Conservation (phyloP, 1,140 invertebrate species). For the Plutomurus gul region DNA sequence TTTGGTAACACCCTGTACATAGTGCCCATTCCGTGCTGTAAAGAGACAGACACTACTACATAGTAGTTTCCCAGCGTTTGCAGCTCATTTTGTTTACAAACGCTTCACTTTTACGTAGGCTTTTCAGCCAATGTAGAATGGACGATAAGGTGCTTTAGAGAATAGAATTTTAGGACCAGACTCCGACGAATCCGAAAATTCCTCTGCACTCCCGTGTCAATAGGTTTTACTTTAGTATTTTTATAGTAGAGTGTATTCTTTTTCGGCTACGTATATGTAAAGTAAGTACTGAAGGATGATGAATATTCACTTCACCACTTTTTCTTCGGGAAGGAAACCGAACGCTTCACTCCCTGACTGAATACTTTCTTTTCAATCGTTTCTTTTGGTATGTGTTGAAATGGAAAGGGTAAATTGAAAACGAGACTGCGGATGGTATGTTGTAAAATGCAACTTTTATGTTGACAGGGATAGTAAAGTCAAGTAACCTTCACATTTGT, state of each 20-base stretch:
- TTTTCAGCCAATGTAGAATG: too few relatives aligned
- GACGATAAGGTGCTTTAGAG: too few relatives aligned
- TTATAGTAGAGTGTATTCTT: neutral
- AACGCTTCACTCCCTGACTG: neutral
- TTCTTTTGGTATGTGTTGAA: neutral
- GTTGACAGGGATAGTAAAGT: slow-evolving; percentile 15
- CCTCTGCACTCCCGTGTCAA: too few relatives aligned
- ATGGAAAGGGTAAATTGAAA: slow-evolving; percentile 9
- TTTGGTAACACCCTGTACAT: too few relatives aligned
- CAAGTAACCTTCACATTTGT: slow-evolving; percentile 23
- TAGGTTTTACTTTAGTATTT: too few relatives aligned
- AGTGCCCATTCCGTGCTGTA: too few relatives aligned
- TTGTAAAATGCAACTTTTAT: neutral
- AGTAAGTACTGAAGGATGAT: neutral
- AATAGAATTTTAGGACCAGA: too few relatives aligned
- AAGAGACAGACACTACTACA: too few relatives aligned
- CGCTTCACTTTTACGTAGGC: too few relatives aligned
- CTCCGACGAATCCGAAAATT: too few relatives aligned
- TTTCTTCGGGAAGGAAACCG: neutral
- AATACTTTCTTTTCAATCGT: slow-evolving; percentile 14
- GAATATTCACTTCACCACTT: neutral
- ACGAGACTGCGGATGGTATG: neutral
- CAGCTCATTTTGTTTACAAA: too few relatives aligned
- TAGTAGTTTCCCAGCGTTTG: too few relatives aligned
- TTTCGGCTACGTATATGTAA: neutral